Base-by-base conservation (phyloP, 92 coral and sea anemone species). In the Bergia sp. region DNA sequence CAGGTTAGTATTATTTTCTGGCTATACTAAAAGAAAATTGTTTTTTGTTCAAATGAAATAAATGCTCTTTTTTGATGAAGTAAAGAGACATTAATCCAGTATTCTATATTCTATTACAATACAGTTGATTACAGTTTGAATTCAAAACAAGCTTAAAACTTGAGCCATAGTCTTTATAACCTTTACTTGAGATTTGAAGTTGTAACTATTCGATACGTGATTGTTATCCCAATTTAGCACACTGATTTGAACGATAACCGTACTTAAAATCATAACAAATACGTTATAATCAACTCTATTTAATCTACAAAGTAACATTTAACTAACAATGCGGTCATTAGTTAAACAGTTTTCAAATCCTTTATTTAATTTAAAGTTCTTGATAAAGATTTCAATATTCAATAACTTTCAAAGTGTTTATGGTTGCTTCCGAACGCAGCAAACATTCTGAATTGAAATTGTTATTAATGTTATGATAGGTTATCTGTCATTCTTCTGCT, bases 1-100 rank as follows among this genome's bases (percentile, higher is more conserved):
- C 79, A 84, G 87, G 87, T 84, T 75, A 72, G 87, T 84, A 29
- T 71, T 37, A 3, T 21, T 0, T 45, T 29, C 36, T 18, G 21
- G 41, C 6, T n/a, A 12, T 72, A 72, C 76, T 3, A 72, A n/a
- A 5, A 23, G 40, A 38, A 15, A 15, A 37, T 47, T 47, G 69
- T 0, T 0, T 2, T 61, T 61, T 61, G 69, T 61, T 61, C 5
- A 20, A 2, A 61, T 3, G 18, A 20, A 61, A 61, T 2, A 13
- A 77, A 20, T 44, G 50, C 40, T 15, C 37, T 79, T 53, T 55
- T 37, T 57, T 7, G 69, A 11, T 80, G 1, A 16, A 21, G 29
- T 80, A 57, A 38, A 37, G 42, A 10, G 4, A 73, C 43, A 18
- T 36, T 39, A 29, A 39, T 6, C 10, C n/a, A 5, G 15, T 29